phyloP scores from a whole-genome alignment of 2,113 vertebrate genomes.

The Saiga tatarica region DNA sequence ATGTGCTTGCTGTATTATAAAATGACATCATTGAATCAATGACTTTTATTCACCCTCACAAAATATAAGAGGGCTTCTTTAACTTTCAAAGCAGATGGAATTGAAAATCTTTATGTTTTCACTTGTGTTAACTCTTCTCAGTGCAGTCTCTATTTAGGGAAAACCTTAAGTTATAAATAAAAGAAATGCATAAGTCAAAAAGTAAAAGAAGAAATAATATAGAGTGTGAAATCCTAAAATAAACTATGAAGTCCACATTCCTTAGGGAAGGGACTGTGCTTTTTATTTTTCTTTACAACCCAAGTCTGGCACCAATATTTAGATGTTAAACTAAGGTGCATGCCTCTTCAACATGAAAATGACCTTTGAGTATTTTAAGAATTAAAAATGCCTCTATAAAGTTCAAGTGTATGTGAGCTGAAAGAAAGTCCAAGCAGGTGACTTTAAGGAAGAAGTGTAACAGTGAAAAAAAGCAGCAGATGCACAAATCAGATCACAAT shows the following conservation, averaged over 20 bases:
- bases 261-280: not conserved
- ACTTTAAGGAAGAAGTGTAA: slow-evolving; percentile 36
- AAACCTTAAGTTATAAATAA: not conserved
- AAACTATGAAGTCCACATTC: not conserved
- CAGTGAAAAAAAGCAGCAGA: not conserved
- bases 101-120: slow-evolving; percentile 42
- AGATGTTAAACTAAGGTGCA: not conserved
- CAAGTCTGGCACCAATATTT: not conserved
- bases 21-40: slow-evolving; percentile 32
- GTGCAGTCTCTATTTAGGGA: not conserved
- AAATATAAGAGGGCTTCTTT: slow-evolving; percentile 11
- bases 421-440: not conserved
- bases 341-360: slow-evolving; percentile 28
- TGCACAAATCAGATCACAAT: slow-evolving; percentile 21
- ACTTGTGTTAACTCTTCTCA: not conserved
- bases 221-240: not conserved
- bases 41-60: slow-evolving; percentile 25
- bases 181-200: slow-evolving; percentile 11
- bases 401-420: not conserved
- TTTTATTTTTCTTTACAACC: not conserved
- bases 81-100: slow-evolving; percentile 35
- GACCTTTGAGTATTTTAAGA: slow-evolving; percentile 18
- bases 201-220: not conserved
- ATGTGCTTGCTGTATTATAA: slow-evolving; percentile 4
- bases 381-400: not conserved